Base-by-base conservation (phyloP, 2,888 invertebrate species). In the Ennomos fuscantarius region DNA sequence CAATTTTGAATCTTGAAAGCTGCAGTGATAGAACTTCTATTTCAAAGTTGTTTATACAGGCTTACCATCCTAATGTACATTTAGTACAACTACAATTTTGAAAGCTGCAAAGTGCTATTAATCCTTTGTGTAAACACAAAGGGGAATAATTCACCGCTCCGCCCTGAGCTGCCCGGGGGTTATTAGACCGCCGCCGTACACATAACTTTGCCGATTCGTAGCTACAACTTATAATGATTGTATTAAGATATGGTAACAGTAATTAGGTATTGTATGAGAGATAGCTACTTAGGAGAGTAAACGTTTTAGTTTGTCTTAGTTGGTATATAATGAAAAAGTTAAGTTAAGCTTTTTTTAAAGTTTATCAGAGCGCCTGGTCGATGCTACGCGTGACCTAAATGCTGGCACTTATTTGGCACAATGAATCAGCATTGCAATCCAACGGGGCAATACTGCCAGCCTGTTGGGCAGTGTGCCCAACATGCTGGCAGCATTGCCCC, bases 41-140 rank as follows among this genome's bases (percentile, higher is more conserved):
- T 24, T 24, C 6, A 5, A 24, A 24, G 24, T 6, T 6, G 6
- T 3, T 24, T 24, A 24, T 24, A 24, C 3, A 24, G 24, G 24
- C 24, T 24, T 24, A 24, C 6, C 24, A 24, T 24, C 5, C 24
- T 24, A 24, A 24, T 24, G 24, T 24, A 24, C 24, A 24, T 24
- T 24, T 24, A 24, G 24, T 24, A 45, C 40, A 50, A 45, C 31
- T 45, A 39, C 31, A 55, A 36, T 49, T 50, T 56, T 42, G 49
- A 12, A 11, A 15, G 35, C 34, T 49, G 35, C 37, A 40, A 50
- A 45, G 24, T 40, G n/a, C 12, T 33, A 32, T 35, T 41, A 35
- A 60, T 52, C 65, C 67, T 39, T 52, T 57, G 33, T 52, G 40
- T 40, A 13, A 24, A 31, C 32, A 45, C 46, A 51, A 56, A 56